Evolutionary conservation across 2,888 invertebrate genomes (phyloP).

Genomic region (Sesia apiformis): DNA sequence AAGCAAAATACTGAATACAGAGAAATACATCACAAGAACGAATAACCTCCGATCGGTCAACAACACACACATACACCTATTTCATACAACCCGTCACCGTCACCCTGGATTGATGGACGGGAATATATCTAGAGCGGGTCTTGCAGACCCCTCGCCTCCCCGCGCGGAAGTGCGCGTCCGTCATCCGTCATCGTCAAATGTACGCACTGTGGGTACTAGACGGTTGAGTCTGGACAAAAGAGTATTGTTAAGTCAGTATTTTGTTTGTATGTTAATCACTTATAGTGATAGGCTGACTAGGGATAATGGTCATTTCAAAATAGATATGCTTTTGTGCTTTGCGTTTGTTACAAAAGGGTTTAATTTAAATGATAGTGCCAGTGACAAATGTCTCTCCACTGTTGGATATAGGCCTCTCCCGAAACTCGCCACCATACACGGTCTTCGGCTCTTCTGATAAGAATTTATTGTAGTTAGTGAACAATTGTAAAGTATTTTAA

Average conservation of each 20-base stretch:
- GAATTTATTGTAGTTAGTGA: too few species aligned
- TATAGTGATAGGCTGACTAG: too few species aligned
- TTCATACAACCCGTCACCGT: constrained; percentile 42
- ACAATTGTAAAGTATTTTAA: too few species aligned
- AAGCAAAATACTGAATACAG: not conserved
- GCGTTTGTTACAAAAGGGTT: too few species aligned
- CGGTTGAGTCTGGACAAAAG: constrained; percentile 18
- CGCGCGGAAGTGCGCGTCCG: constrained; percentile 24
- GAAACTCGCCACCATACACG: too few species aligned
- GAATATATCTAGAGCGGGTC: constrained; percentile 42
- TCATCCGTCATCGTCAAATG: constrained; percentile 52
- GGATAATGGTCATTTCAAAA: too few species aligned
- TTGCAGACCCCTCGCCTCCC: constrained; percentile 20
- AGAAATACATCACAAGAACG: not conserved
- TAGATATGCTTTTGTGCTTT: too few species aligned
- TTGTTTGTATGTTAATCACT: too few species aligned
- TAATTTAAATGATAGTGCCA: too few species aligned
- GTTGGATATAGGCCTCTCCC: too few species aligned
- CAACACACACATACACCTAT: not conserved
- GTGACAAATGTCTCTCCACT: too few species aligned
- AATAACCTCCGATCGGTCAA: not conserved
- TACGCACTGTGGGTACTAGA: constrained; percentile 19
- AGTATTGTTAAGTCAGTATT: not conserved
- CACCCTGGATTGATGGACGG: constrained; percentile 46
- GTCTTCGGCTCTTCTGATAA: too few species aligned